Conservation (phyloP, 2,888 invertebrate species). For the Chironomus riparius region DNA sequence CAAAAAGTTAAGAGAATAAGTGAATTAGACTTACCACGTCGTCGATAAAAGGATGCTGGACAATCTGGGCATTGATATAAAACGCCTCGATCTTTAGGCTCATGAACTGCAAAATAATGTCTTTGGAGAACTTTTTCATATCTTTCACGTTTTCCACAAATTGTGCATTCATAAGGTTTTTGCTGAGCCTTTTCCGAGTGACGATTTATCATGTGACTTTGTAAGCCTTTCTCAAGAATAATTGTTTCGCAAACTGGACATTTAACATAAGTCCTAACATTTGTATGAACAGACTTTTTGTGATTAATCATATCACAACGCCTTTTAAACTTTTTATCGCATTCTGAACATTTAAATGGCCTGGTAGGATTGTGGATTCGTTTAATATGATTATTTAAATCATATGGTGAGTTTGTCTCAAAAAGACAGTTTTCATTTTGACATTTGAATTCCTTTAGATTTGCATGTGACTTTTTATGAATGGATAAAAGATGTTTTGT, state of each 20-base stretch:
- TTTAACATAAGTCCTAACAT: slow-evolving; percentile 7
- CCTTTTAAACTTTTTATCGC: slow-evolving; percentile 8
- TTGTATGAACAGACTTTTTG: background rate
- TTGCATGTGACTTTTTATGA: slow-evolving; percentile 10
- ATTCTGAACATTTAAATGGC: background rate
- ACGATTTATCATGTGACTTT: slow-evolving; percentile 17
- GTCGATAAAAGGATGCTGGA: background rate
- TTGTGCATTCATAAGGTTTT: background rate
- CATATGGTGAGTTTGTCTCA: slow-evolving; percentile 11
- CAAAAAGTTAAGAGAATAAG: too few relatives aligned
- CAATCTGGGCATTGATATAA: slow-evolving; percentile 10
- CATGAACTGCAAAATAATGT: slow-evolving; percentile 9
- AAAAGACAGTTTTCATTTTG: background rate
- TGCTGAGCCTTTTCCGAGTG: slow-evolving; percentile 14
- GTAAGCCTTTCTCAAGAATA: slow-evolving; percentile 6
- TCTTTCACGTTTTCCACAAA: slow-evolving; percentile 12
- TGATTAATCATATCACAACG: slow-evolving; percentile 21
- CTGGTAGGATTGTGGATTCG: slow-evolving; percentile 3
- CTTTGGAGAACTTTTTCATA: slow-evolving; percentile 10
- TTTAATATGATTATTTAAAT: slow-evolving; percentile 15
- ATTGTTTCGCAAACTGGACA: slow-evolving; percentile 15
- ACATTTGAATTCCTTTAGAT: slow-evolving; percentile 1
- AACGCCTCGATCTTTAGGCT: slow-evolving; percentile 13
- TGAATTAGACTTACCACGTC: background rate
- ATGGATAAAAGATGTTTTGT: background rate